phyloP scores from a whole-genome alignment of 2,888 invertebrate species.

The Dasypolia templi region DNA sequence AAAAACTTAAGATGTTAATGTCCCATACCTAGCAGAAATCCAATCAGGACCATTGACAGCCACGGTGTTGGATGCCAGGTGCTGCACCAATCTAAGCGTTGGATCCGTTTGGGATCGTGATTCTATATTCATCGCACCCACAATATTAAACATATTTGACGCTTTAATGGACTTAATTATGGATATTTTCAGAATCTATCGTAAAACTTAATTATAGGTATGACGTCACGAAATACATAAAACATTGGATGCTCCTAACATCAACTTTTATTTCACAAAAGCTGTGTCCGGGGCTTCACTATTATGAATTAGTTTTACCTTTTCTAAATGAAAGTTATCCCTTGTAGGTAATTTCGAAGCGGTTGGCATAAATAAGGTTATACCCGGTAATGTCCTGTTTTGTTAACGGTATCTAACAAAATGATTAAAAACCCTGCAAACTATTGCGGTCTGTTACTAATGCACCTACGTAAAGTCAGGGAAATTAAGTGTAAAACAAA shows the following conservation, averaged over 20 bases:
- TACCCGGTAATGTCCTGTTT: not conserved
- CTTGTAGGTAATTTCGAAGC: not conserved
- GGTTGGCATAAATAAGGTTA: not conserved
- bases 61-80: not conserved
- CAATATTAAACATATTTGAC: constrained; percentile 44
- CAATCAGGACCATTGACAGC: constrained; percentile 5
- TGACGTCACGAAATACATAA: not conserved
- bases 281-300: not conserved
- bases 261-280: not conserved
- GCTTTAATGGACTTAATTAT: constrained; percentile 21
- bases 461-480: not conserved
- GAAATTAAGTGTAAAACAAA: not conserved
- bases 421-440: not conserved
- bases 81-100: constrained; percentile 41
- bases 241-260: not conserved
- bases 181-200: not conserved
- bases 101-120: constrained; percentile 14
- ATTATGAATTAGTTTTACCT: not conserved
- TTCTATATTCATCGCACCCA: constrained; percentile 25
- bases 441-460: not conserved
- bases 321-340: not conserved
- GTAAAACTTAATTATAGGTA: not conserved
- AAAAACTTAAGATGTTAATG: not conserved
- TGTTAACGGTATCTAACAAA: not conserved
- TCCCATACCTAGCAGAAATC: not conserved